These are phyloP conservation scores for Aphodius granarius DNA, from an alignment of 2,888 invertebrate genomes.

Conservation along the genomic window DNA sequence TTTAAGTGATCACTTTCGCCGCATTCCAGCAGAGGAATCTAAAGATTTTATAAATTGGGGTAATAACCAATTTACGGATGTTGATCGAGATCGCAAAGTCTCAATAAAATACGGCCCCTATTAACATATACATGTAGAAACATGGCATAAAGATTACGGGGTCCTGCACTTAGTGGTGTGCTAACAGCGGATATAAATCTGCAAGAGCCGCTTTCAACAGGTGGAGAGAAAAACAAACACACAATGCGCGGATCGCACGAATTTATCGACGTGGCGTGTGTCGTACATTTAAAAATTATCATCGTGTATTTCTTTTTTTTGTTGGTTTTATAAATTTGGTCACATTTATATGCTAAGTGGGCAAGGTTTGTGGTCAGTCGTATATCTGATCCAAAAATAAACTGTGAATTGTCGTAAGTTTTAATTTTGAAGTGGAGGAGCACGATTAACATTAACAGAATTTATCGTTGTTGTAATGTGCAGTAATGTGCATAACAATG, in stretches of 20 bases:
- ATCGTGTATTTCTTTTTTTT: slow-evolving; percentile 9
- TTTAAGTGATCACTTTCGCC: background rate
- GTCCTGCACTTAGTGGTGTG: slow-evolving; percentile 36
- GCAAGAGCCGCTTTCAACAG: slow-evolving; percentile 15
- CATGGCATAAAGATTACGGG: slow-evolving; percentile 38
- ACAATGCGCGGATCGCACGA: background rate
- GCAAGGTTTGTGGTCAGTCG: background rate
- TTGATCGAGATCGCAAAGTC: background rate
- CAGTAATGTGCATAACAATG: no score
- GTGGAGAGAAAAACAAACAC: background rate
- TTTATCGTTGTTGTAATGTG: no score
- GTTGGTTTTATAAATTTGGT: slow-evolving; percentile 5
- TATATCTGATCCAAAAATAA: background rate
- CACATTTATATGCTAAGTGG: slow-evolving; percentile 14
- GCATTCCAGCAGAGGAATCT: background rate
- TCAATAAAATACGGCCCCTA: background rate
- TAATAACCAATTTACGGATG: background rate
- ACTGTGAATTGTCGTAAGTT: background rate
- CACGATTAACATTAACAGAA: no score
- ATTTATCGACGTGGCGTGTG: background rate
- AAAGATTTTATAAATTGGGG: background rate
- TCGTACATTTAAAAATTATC: slow-evolving; percentile 7
- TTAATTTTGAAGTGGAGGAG: background rate
- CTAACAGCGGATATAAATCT: slow-evolving; percentile 39
- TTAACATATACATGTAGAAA: slow-evolving; percentile 27